Percentiles rank a stretch among this genome's conserved stretches.
These are phyloP conservation scores for Drosophila ercepeae DNA, from an alignment of 1,140 invertebrate species.

Conservation along the genomic window DNA sequence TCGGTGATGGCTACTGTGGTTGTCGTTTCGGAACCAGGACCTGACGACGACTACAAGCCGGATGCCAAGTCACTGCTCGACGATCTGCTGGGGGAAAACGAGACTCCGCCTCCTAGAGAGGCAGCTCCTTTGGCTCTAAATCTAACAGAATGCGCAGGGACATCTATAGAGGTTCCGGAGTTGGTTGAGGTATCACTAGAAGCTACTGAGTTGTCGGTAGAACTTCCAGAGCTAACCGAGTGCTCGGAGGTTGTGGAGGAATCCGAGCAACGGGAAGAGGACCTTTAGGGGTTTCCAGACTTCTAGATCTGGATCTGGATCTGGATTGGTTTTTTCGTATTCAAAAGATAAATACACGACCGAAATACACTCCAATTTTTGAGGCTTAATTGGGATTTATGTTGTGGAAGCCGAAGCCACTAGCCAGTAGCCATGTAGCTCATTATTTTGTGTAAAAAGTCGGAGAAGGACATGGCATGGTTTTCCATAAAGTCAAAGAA, in stretches of 20 bases:
- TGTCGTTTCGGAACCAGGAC: too few relatives aligned
- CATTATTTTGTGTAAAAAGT: background rate
- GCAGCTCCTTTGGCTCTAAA: background rate
- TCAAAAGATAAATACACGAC: background rate
- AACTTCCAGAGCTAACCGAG: too few relatives aligned
- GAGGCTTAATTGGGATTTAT: background rate
- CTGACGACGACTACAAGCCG: background rate
- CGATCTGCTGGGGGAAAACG: background rate
- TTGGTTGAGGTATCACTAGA: background rate
- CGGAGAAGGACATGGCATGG: too few relatives aligned
- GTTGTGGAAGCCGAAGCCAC: background rate
- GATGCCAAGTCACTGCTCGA: background rate
- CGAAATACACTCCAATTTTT: background rate
- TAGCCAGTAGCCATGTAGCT: background rate
- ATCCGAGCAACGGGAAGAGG: background rate
- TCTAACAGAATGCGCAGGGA: background rate
- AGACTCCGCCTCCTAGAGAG: background rate
- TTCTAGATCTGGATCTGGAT: background rate
- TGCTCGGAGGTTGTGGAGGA: background rate
- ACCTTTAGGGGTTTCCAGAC: background rate
- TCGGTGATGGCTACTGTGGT: too few relatives aligned
- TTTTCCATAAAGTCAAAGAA: background rate
- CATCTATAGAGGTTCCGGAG: too few relatives aligned
- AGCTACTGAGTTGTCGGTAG: too few relatives aligned
- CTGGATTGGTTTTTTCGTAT: background rate